Base-by-base conservation (phyloP, 2,888 invertebrate genomes). In the Dolomedes plantarius region DNA sequence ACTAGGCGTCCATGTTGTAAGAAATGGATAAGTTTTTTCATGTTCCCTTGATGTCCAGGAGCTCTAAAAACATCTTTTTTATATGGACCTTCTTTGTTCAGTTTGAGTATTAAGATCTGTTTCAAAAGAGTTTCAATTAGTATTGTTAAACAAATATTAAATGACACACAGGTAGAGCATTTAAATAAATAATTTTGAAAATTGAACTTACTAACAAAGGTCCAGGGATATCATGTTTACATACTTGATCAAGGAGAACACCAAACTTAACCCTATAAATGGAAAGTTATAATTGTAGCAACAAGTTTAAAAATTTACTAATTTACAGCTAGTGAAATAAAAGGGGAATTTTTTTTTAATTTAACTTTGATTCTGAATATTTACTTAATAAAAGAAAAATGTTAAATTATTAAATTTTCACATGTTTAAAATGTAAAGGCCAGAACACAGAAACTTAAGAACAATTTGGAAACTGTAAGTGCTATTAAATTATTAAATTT, bases 31-130 rank as follows among this genome's bases (percentile, higher is more conserved):
- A 97, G 93, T 91, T 97, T 97, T 91, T 97, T 97, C 96, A 97
- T 97, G 89, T 96, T 96, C 27, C 96, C 97, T 92, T 97, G 97
- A 91, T 98, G 97, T 0, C 98, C 98, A 0, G 98, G 98, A 72
- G 98, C 98, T 86, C 98, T 94, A 92, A 98, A 98, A 64, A 98
- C 97, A 92, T 98, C 97, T 90, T 97, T 96, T 77, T 97, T 95
- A 90, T 95, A 93, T 0, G 98, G 97, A 39, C 97, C 98, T 92
- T 98, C 97, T 92, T 98, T 98, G 92, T 98, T 98, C 88, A 98
- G 93, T 92, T 97, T 97, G 89, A 98, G 92, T 90, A 98, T 96
- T 90, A 98, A 93, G 90, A 98, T 95, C 96, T 96, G 74, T 90
- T 92, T 91, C 91, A 89, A 41, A 76, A 23, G 71, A 39, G 39